Evolutionary conservation across 2,797 vertebrate genomes (phyloP).

Genomic region (Intellagama lesueurii): DNA sequence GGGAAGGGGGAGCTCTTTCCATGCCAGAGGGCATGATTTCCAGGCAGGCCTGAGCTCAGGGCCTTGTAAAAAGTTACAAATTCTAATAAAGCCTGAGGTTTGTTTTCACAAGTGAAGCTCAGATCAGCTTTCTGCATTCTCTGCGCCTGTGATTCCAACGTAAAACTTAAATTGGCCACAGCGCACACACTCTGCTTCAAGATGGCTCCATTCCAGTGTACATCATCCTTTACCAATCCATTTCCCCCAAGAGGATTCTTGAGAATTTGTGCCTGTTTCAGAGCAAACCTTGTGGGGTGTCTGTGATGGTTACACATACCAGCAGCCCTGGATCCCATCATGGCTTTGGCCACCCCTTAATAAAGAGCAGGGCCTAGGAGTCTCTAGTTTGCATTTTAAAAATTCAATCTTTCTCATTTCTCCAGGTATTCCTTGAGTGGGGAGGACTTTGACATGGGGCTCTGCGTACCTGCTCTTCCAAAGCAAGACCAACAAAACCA

Average conservation of each 20-base stretch:
- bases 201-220: constrained; percentile 3
- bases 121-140: not conserved
- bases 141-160: not conserved
- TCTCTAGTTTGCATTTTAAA: not conserved
- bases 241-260: not conserved
- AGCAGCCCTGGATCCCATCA: not conserved
- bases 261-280: not conserved
- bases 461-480: not conserved
- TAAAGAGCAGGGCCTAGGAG: not conserved
- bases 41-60: not conserved
- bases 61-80: constrained; percentile 22
- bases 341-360: not conserved
- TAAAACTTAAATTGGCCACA: constrained; percentile 7
- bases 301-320: not conserved
- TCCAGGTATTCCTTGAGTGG: not conserved
- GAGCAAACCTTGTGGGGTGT: not conserved
- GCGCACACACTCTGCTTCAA: not conserved
- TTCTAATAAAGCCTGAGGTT: constrained; percentile 17
- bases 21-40: constrained; percentile 1
- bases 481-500: not conserved
- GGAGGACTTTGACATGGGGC: not conserved
- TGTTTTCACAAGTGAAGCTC: constrained; percentile 33
- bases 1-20: not conserved
- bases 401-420: not conserved
- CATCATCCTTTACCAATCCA: not conserved